Conservation (phyloP, 2,888 invertebrate species). For the Apodemia mormo region DNA sequence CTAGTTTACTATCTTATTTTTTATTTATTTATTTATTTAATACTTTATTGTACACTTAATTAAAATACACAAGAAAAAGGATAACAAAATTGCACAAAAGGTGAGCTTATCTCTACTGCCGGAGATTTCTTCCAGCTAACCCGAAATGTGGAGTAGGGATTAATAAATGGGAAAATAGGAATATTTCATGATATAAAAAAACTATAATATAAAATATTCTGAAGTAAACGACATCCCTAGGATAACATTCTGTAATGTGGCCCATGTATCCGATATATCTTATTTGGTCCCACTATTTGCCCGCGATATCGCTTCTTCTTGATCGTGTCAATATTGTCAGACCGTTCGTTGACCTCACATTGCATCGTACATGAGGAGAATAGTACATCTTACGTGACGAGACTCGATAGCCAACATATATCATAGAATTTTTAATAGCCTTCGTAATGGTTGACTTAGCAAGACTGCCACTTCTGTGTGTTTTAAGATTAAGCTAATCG, state of each 20-base stretch:
- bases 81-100: too few species aligned
- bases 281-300: slow-evolving; percentile 71
- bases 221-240: slow-evolving; percentile 5
- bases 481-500: too few species aligned
- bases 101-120: too few species aligned
- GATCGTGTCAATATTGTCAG: slow-evolving; percentile 67
- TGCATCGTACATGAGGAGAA: slow-evolving; percentile 52
- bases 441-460: slow-evolving; percentile 30
- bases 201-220: too few species aligned
- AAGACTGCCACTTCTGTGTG: slow-evolving; percentile 9
- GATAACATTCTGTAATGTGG: slow-evolving; percentile 29
- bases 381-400: slow-evolving; percentile 36
- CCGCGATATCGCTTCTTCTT: slow-evolving; percentile 66
- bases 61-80: too few species aligned
- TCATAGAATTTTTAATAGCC: slow-evolving; percentile 15
- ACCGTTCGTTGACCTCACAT: slow-evolving; percentile 57
- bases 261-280: slow-evolving; percentile 49
- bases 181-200: too few species aligned
- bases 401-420: slow-evolving; percentile 28
- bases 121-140: too few species aligned
- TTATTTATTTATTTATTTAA: too few species aligned
- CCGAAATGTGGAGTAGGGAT: too few species aligned
- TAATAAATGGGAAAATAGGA: too few species aligned
- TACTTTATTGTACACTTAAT: too few species aligned
- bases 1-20: too few species aligned